Percentiles rank a stretch among this genome's conserved stretches.
Conservation (phyloP, 2,113 vertebrate species). For the Athene cunicularia region DNA sequence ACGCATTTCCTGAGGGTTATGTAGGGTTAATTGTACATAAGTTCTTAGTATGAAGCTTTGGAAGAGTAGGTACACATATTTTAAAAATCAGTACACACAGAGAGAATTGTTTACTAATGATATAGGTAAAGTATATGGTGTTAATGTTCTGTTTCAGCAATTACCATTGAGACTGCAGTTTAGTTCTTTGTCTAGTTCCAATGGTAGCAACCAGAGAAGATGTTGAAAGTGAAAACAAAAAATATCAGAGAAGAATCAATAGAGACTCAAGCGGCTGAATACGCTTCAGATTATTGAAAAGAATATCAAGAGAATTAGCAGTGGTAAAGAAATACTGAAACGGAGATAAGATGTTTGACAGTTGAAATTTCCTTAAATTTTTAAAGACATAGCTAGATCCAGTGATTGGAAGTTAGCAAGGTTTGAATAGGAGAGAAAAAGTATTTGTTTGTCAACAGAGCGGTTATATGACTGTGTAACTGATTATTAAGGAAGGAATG, state of each 20-base stretch:
- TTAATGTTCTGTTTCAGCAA: not conserved
- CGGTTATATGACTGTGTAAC: not conserved
- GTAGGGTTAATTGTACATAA: not conserved
- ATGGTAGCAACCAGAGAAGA: not conserved
- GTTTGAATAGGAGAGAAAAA: not conserved
- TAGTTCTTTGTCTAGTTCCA: not conserved
- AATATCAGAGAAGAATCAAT: not conserved
- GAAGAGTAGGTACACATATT: not conserved
- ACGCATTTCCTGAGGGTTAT: not conserved
- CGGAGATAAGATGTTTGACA: not conserved
- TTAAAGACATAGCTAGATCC: not conserved
- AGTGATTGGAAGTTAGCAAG: not conserved
- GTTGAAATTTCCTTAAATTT: not conserved
- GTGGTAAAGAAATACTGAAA: not conserved
- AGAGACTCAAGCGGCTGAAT: not conserved
- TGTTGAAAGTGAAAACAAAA: not conserved
- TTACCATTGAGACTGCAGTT: not conserved
- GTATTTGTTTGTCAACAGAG: not conserved
- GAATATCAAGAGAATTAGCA: not conserved
- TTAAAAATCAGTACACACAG: fast-evolving
- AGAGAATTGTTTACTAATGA: not conserved
- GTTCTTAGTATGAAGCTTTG: not conserved
- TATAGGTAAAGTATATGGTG: not conserved
- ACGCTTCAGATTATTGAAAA: not conserved
- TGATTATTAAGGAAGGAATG: not conserved